Evolutionary conservation across 2,113 vertebrate genomes (phyloP).

Genomic region (Gymnarchus niloticus): DNA sequence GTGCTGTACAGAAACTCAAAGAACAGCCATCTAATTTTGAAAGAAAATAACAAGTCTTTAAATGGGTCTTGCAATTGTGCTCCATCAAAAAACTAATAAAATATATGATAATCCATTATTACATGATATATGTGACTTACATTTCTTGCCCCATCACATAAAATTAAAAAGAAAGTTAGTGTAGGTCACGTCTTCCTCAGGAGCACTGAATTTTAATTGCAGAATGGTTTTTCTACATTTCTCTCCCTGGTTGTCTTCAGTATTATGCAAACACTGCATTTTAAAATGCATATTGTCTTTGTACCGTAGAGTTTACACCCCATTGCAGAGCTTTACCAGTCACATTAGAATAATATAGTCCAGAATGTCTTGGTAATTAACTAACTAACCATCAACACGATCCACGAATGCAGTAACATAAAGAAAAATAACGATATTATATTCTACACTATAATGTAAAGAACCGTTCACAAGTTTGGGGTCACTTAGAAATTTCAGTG

Average conservation of each 20-base stretch:
- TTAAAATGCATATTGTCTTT: background rate
- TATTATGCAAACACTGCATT: background rate
- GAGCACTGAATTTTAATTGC: conserved; percentile 33
- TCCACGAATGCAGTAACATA: no score
- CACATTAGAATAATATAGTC: background rate
- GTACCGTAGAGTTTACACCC: background rate
- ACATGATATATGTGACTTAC: conserved; percentile 36
- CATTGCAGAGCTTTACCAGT: background rate
- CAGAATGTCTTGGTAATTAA: background rate
- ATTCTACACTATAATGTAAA: no score
- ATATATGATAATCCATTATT: conserved; percentile 33
- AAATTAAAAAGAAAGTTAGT: conserved; percentile 34
- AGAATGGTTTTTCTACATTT: conserved; percentile 18
- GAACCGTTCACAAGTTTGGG: no score
- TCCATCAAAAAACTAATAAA: conserved; percentile 29
- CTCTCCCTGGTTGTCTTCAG: background rate
- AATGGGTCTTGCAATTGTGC: conserved; percentile 14
- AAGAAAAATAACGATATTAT: no score
- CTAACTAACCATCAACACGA: no score
- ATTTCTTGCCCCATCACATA: conserved; percentile 22
- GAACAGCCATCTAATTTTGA: background rate
- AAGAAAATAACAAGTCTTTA: conserved; percentile 17
- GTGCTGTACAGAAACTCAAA: conserved; percentile 23
- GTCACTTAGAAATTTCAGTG: no score
- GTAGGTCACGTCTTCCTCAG: conserved; percentile 38